Conservation (phyloP, 2,888 invertebrate genomes). For the Dolichopus griseipennis region DNA sequence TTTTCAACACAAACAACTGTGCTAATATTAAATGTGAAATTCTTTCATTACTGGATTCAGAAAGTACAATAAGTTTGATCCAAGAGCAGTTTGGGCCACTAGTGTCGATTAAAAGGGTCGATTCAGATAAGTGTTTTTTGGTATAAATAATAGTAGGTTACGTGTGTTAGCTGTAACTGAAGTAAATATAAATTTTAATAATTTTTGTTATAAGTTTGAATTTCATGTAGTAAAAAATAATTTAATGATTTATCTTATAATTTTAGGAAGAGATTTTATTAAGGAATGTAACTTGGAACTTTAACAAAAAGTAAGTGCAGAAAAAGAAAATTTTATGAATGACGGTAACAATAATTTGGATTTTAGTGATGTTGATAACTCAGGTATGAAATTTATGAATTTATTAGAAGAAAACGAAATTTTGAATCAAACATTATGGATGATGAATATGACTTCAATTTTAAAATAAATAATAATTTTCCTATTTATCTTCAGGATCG, state of each 20-base stretch:
- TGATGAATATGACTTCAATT: no score
- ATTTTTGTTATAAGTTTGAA: constrained; percentile 13
- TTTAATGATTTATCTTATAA: constrained; percentile 18
- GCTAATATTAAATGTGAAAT: no score
- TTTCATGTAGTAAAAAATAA: constrained; percentile 19
- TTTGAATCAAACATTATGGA: no score
- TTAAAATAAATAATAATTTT: no score
- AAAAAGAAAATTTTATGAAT: no score
- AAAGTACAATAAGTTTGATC: constrained; percentile 18
- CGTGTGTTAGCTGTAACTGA: constrained; percentile 16
- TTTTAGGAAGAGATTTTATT: constrained; percentile 20
- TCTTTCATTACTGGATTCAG: no score
- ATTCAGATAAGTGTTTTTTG: constrained; percentile 15
- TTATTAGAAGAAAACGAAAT: constrained; percentile 8
- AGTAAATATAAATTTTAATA: constrained; percentile 13
- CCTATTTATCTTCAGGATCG: no score
- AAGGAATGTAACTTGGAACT: constrained; percentile 16
- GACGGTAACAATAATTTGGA: neutral
- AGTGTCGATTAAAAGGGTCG: constrained; percentile 14
- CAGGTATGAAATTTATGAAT: constrained; percentile 11
- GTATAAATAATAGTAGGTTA: constrained; percentile 19
- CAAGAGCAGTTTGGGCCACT: constrained; percentile 17
- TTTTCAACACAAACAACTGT: no score
- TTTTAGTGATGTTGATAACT: neutral
- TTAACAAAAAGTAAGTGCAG: no score